These are phyloP conservation scores for Spilarctia lutea DNA, from an alignment of 2,888 invertebrate species.

Conservation along the genomic window DNA sequence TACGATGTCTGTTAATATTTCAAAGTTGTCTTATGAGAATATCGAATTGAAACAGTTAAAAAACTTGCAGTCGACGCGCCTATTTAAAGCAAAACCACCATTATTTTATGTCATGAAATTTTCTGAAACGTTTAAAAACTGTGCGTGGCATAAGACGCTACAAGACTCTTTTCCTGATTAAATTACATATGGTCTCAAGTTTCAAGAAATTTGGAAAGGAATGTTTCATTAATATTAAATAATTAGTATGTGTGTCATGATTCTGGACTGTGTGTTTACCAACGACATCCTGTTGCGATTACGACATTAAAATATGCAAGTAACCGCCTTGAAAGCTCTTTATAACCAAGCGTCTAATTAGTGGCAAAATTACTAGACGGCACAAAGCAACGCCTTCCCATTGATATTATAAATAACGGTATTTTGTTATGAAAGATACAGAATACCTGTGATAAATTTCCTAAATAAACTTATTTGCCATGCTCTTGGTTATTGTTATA, in stretches of 20 bases:
- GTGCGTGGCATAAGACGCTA: not conserved
- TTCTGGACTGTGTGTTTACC: slow-evolving; percentile 53
- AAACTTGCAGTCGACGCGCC: too few species aligned
- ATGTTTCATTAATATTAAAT: not conserved
- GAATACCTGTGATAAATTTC: not conserved
- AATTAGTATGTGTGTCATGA: slow-evolving; percentile 9
- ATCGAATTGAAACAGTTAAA: too few species aligned
- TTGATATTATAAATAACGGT: slow-evolving; percentile 41
- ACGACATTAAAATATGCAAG: slow-evolving; percentile 76
- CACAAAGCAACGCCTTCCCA: slow-evolving; percentile 36
- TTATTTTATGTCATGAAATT: too few species aligned
- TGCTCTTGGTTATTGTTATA: not conserved
- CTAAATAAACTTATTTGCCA: not conserved
- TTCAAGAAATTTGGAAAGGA: not conserved
- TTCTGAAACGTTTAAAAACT: not conserved
- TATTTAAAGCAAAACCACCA: too few species aligned
- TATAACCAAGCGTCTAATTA: slow-evolving; percentile 53
- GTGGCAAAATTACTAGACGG: slow-evolving; percentile 41
- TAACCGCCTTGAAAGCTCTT: slow-evolving; percentile 55
- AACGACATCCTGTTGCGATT: slow-evolving; percentile 65
- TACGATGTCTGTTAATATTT: too few species aligned
- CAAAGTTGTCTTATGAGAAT: too few species aligned
- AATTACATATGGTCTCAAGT: not conserved
- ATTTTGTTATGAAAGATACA: slow-evolving; percentile 3
- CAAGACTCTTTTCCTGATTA: not conserved